Evolutionary conservation across 2,797 vertebrate species (phyloP), one percentile per base, ranked within the genome.

Genomic region (Poecilia wingei): DNA sequence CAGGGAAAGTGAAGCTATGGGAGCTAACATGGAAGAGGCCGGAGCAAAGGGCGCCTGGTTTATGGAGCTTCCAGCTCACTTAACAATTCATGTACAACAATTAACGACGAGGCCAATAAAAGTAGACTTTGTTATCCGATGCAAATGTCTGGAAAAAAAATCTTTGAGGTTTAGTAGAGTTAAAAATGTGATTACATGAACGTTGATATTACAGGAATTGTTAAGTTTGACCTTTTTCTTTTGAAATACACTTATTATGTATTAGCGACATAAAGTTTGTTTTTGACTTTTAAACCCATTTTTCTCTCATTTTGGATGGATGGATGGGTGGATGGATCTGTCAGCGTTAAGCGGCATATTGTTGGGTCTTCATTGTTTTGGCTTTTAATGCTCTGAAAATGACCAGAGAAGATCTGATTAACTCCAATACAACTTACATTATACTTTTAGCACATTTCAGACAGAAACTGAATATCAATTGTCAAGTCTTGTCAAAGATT

Each of bases 101-200:
- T 46, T 13, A 33, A 10, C 16, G 39, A 28, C 10, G 16, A n/a
- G 16, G 46, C 43, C 6, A 41, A 36, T 79, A 25, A 74, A 74
- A 8, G 16, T 25, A 31, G 22, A 20, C 2, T 76, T 46, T 5
- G 10, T 4, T 66, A 7, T 57, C 47, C 41, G 28, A 3, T 33
- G 36, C 14, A 8, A 25, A 25, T 20, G 47, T 64, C 46, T 75
- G 64, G 18, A 79, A 79, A 39, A 31, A 31, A 82, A 75, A 66
- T 22, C 64, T 64, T 14, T 22, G 43, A 13, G 68, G 39, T 28
- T 69, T 69, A 45, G 10, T 69, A n/a, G 4, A 9, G 9, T 70
- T 6, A n/a, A n/a, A 43, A 16, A 61, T 33, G 14, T 16, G 59
- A 59, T 31, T 59, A 59, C 7, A n/a, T 14, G 28, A 10, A 55